Conservation (phyloP, 2,888 invertebrate species). For the Calameuta pallipes region DNA sequence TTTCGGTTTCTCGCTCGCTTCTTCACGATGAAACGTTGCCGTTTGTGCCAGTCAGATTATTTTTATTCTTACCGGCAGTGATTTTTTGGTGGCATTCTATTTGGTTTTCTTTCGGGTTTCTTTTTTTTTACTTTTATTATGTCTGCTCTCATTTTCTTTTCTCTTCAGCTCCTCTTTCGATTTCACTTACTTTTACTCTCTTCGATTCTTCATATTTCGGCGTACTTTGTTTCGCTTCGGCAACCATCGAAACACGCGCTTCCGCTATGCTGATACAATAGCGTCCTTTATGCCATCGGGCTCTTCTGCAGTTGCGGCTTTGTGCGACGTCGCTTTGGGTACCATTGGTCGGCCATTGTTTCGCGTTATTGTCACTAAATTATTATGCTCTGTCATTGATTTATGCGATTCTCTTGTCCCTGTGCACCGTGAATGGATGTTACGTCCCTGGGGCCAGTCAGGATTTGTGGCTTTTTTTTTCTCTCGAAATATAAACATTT, state of each 20-base stretch:
- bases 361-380: slow-evolving; percentile 35
- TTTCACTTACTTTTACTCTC: neutral
- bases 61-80: neutral
- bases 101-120: too few species aligned
- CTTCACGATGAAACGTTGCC: neutral
- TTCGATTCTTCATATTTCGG: neutral
- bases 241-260: neutral
- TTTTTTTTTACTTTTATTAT: neutral
- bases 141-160: neutral
- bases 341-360: slow-evolving; percentile 6
- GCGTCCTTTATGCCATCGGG: neutral
- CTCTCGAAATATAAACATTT: neutral
- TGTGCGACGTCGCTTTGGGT: neutral
- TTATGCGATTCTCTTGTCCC: slow-evolving; percentile 20
- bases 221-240: neutral
- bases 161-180: neutral
- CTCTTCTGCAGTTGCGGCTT: neutral
- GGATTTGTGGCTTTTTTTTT: neutral
- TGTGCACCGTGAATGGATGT: neutral
- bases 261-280: neutral
- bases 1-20: neutral
- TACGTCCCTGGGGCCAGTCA: neutral
- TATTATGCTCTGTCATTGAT: slow-evolving; percentile 21
- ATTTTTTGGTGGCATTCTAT: neutral
- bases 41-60: neutral